A percentile compares a stretch with the other conserved stretches of the same genome.
These are phyloP conservation scores for Esox lucius DNA, from an alignment of 2,797 vertebrate species.

Conservation along the genomic window DNA sequence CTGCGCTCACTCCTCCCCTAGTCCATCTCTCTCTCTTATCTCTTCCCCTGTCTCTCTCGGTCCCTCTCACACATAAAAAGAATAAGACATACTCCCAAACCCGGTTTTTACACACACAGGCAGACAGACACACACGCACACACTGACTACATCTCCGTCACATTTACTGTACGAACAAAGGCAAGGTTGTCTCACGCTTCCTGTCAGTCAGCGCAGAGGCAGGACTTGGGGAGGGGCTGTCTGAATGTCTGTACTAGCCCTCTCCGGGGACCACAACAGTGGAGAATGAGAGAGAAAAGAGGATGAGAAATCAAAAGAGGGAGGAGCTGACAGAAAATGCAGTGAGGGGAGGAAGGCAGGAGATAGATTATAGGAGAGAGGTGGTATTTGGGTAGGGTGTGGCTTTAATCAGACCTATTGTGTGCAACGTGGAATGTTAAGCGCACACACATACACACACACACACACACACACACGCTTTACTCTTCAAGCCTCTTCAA, in stretches of 20 bases:
- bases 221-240: slow-evolving; percentile 20
- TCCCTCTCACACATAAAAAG: slow-evolving; percentile 8
- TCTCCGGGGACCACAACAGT: slow-evolving; percentile 17
- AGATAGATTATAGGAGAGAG: background rate
- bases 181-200: slow-evolving; percentile 74
- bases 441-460: slow-evolving; percentile 10
- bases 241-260: slow-evolving; percentile 18
- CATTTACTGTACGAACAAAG: slow-evolving; percentile 71
- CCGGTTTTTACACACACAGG: slow-evolving; percentile 23
- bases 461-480: slow-evolving; percentile 9
- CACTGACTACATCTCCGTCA: slow-evolving; percentile 43
- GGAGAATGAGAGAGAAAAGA: slow-evolving; percentile 18
- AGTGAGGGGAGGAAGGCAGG: background rate
- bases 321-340: slow-evolving; percentile 16
- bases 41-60: slow-evolving; percentile 11
- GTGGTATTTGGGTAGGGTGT: slow-evolving; percentile 19
- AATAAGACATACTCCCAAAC: slow-evolving; percentile 5
- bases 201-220: slow-evolving; percentile 61
- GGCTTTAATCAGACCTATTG: slow-evolving; percentile 17
- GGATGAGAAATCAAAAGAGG: slow-evolving; percentile 27
- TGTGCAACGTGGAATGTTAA: background rate
- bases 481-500: background rate
- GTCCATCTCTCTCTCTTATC: background rate
- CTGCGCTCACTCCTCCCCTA: background rate
- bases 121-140: slow-evolving; percentile 1